A percentile compares a stretch with the other conserved stretches of the same genome.
Evolutionary conservation across 2,797 vertebrate genomes (phyloP).

Genomic region (Chromobotia macracanthus): DNA sequence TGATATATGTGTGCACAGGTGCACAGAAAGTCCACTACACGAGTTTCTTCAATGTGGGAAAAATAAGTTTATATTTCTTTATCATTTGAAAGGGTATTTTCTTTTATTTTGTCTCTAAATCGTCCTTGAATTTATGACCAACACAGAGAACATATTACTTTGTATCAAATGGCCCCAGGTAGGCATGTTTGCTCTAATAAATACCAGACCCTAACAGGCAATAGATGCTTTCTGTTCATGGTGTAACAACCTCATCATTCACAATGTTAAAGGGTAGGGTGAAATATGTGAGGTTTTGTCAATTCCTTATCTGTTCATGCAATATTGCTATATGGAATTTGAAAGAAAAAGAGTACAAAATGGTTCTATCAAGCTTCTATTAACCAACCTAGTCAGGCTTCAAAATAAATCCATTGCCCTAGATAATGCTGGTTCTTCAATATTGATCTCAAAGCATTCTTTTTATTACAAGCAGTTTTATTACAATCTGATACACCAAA

Average conservation of each 20-base stretch:
- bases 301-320: conserved; percentile 37
- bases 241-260: conserved; percentile 66
- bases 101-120: conserved; percentile 47
- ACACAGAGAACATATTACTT: conserved; percentile 69
- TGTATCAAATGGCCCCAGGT: conserved; percentile 68
- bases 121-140: conserved; percentile 69
- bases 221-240: conserved; percentile 59
- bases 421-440: background rate
- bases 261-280: conserved; percentile 49
- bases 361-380: background rate
- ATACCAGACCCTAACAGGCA: conserved; percentile 53
- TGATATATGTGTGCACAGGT: conserved; percentile 42
- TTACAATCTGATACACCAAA: background rate
- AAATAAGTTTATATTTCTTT: conserved; percentile 29
- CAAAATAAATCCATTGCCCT: background rate
- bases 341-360: background rate
- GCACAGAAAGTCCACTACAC: conserved; percentile 31
- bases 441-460: background rate
- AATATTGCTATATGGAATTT: conserved; percentile 23
- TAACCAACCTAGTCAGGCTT: conserved; percentile 6
- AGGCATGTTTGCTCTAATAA: conserved; percentile 64
- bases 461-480: background rate
- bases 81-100: conserved; percentile 25
- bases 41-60: conserved; percentile 37
- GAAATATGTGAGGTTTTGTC: conserved; percentile 55